These are phyloP conservation scores for Ferrisia virgata DNA, from an alignment of 2,888 invertebrate genomes.

Conservation along the genomic window DNA sequence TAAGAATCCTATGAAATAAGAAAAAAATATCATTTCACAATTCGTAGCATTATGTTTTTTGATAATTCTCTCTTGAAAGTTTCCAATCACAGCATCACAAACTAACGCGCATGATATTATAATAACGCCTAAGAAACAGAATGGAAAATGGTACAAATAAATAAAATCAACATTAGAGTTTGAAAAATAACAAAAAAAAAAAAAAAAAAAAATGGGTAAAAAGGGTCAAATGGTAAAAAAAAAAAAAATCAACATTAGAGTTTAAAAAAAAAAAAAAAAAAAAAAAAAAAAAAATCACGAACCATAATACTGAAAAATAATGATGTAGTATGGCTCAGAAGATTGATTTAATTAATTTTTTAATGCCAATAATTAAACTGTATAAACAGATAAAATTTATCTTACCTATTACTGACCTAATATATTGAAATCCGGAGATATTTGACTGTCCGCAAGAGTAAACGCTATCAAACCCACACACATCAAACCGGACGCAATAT, in stretches of 20 bases:
- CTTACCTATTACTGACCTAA: constrained; percentile 54
- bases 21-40: constrained; percentile 88
- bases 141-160: neutral
- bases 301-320: no score
- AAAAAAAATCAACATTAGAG: neutral
- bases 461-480: constrained; percentile 87
- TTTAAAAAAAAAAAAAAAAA: neutral
- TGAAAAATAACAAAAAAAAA: neutral
- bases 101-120: constrained; percentile 81
- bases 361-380: neutral
- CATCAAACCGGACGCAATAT: constrained; percentile 80
- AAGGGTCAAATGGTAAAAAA: neutral
- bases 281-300: neutral
- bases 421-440: constrained; percentile 60
- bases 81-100: constrained; percentile 94
- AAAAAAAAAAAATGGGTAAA: no score
- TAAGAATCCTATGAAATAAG: constrained; percentile 81
- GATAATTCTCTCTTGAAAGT: constrained; percentile 95
- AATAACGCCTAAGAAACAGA: constrained; percentile 70
- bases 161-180: neutral
- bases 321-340: no score
- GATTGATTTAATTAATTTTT: neutral
- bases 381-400: neutral
- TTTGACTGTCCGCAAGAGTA: constrained; percentile 70
- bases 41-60: constrained; percentile 77